Evolutionary conservation across 2,888 invertebrate species (phyloP).

Genomic region (Limenitis camilla): DNA sequence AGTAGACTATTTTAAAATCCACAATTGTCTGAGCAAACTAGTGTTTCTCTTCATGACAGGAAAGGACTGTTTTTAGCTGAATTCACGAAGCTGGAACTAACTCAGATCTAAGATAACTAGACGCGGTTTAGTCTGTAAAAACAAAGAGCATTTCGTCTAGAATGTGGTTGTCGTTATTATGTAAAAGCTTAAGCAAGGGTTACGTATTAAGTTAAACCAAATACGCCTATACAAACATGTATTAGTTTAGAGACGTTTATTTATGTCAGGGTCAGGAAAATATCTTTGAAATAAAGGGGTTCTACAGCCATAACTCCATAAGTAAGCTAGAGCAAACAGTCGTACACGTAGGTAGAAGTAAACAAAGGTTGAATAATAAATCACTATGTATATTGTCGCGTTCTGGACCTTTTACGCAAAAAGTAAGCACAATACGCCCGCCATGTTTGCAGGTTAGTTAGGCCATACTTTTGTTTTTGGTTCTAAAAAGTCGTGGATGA

Average conservation of each 20-base stretch:
- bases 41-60: too few relatives aligned
- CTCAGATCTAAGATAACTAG: slow-evolving; percentile 14
- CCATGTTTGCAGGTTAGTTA: too few relatives aligned
- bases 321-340: slow-evolving; percentile 19
- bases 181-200: slow-evolving; percentile 11
- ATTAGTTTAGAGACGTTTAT: slow-evolving; percentile 25
- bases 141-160: slow-evolving; percentile 5
- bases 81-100: neutral
- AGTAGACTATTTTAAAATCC: too few relatives aligned
- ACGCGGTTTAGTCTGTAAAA: slow-evolving; percentile 10
- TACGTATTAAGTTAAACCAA: slow-evolving; percentile 25
- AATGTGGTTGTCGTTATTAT: slow-evolving; percentile 8
- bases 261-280: slow-evolving; percentile 25
- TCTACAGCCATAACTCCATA: slow-evolving; percentile 12
- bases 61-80: too few relatives aligned
- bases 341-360: slow-evolving; percentile 8
- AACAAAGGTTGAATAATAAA: slow-evolving; percentile 22
- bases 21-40: too few relatives aligned
- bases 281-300: slow-evolving; percentile 19
- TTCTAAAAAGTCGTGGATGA: neutral
- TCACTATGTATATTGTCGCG: slow-evolving; percentile 15
- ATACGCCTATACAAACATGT: slow-evolving; percentile 26
- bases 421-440: neutral
- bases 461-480: too few relatives aligned
- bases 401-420: slow-evolving; percentile 3